Conservation (phyloP, 1,140 invertebrate species). For the Ericerus pela region DNA sequence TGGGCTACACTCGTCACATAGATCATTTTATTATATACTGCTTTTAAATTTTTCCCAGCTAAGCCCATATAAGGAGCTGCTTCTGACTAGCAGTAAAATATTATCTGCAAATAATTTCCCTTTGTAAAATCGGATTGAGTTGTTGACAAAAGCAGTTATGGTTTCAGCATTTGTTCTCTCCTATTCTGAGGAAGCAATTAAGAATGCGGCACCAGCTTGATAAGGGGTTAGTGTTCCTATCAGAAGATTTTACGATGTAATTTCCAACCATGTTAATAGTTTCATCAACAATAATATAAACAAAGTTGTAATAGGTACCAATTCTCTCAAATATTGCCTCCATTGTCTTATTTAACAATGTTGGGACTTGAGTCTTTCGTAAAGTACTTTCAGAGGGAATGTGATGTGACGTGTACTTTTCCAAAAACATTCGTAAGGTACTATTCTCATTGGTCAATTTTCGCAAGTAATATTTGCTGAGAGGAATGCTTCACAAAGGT, state of each 20-base stretch:
- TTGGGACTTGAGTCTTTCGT: neutral
- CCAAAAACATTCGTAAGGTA: no score
- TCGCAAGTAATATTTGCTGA: no score
- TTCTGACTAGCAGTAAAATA: neutral
- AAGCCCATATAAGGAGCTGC: neutral
- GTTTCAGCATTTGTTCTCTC: constrained; percentile 1
- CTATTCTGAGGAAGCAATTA: neutral
- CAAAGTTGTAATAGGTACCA: neutral
- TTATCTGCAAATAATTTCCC: neutral
- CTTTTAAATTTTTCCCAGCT: constrained; percentile 5
- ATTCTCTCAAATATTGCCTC: neutral
- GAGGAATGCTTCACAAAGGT: no score
- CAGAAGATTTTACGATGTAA: neutral
- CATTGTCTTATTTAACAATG: neutral
- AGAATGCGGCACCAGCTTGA: neutral
- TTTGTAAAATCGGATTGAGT: neutral
- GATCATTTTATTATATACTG: neutral
- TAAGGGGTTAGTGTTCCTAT: neutral
- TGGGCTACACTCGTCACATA: neutral
- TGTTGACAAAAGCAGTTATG: neutral
- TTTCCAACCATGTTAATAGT: neutral
- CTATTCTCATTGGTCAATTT: no score
- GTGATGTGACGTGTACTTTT: neutral
- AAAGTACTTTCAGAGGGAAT: constrained; percentile 3
- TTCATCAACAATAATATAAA: constrained; percentile 6